Evolutionary conservation across 1,140 invertebrate species (phyloP), one percentile per base, ranked within the genome.

Genomic region (Tenebrio molitor): DNA sequence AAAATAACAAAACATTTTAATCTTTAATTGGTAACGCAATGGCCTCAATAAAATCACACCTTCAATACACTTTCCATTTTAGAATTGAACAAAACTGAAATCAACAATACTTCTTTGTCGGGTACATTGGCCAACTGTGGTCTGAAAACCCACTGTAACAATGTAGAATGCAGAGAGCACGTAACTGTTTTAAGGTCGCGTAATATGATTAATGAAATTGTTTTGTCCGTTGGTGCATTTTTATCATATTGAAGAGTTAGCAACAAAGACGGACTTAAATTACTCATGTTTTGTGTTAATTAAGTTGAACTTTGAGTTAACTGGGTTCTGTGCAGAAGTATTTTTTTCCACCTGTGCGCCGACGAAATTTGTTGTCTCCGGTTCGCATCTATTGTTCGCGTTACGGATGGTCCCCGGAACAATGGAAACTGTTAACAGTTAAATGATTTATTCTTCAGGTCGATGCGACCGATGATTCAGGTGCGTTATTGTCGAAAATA

Each of bases 11-110:
- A 29, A 29, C 25, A 25, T 58, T 58, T 50, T 17, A 50, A 50
- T 50, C 36, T 12, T n/a, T 12, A 39, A 12, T 39, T 12, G 36
- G 36, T 39, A 12, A 39, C 3, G 36, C 36, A 39, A 12, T 58
- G 50, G 10, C 50, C 50, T 58, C 50, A 17, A 58, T 58, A 7
- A n/a, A 39, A 39, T 39, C 36, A 12, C 50, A 16, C 42, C 16
- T 46, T 39, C n/a, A 39, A 39, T 29, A 34, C 19, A 58, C 50
- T 58, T 58, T 58, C 50, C 50, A 29, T 58, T 58, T 58, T 58
- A 21, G 12, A 58, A 29, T 58, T 58, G 12, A 39, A 39, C 12
- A 39, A 39, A 39, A 12, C 36, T n/a, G 36, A 39, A 39, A 39
- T 39, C 12, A 39, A 39, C 23, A 34, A 58, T 58, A 58, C 21